These are phyloP conservation scores for Eristalinus aeneus DNA, from an alignment of 2,888 invertebrate species.

Conservation along the genomic window DNA sequence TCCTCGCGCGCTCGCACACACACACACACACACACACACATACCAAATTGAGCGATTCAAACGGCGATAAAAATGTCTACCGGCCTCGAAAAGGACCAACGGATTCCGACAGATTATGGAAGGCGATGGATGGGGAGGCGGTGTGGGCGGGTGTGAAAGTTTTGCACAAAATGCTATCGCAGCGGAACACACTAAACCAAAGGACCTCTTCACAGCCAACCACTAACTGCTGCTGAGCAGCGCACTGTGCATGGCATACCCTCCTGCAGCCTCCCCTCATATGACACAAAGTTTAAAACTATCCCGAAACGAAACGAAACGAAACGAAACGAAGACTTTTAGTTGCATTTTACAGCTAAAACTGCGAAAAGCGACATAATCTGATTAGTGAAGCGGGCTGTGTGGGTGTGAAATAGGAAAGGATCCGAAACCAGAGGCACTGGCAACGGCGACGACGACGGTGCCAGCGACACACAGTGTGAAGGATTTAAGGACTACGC, in stretches of 20 bases:
- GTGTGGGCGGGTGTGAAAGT: conserved; percentile 43
- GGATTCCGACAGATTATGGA: background rate
- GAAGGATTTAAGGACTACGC: conserved; percentile 61
- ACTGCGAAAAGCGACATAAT: conserved; percentile 71
- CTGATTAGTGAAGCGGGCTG: conserved; percentile 67
- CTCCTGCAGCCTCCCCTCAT: background rate
- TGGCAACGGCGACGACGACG: background rate
- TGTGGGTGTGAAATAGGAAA: conserved; percentile 40
- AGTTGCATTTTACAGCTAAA: conserved; percentile 71
- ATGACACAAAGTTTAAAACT: conserved; percentile 70
- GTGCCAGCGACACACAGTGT: conserved; percentile 2
- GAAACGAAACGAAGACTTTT: conserved; percentile 70
- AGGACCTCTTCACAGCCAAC: conserved; percentile 43
- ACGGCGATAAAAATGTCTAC: conserved; percentile 63
- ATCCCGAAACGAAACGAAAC: conserved; percentile 32
- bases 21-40: conserved; percentile 17
- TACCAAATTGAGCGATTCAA: conserved; percentile 64
- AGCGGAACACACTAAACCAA: conserved; percentile 61
- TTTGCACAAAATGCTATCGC: conserved; percentile 68
- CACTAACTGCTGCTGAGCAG: conserved; percentile 51
- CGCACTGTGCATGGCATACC: conserved; percentile 55
- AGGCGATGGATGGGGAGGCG: background rate
- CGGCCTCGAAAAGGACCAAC: conserved; percentile 50
- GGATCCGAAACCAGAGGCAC: conserved; percentile 7
- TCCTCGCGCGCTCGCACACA: conserved; percentile 15